phyloP scores from a whole-genome alignment of 1,140 invertebrate species.

The Zophobas morio region DNA sequence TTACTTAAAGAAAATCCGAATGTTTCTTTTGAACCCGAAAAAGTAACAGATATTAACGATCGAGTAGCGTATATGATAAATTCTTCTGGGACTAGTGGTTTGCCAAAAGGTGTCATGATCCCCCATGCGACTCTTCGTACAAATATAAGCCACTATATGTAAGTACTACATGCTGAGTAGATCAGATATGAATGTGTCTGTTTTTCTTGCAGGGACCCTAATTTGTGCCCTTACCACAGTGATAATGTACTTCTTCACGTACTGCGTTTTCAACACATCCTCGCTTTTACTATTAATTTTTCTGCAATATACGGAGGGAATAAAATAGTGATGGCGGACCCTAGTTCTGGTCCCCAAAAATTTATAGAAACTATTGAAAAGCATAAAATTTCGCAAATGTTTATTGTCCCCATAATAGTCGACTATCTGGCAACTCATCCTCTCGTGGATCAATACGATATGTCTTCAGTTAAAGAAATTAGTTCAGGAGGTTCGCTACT shows the following conservation, averaged over 20 bases:
- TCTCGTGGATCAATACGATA: slow-evolving; percentile 66
- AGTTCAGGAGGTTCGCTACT: slow-evolving; percentile 69
- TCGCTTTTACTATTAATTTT: neutral
- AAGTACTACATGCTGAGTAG: neutral
- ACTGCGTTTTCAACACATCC: neutral
- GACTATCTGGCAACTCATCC: slow-evolving; percentile 72
- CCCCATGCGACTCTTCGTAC: neutral
- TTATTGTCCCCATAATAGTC: slow-evolving; percentile 73
- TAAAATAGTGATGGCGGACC: slow-evolving; percentile 61
- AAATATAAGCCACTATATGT: neutral
- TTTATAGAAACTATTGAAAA: slow-evolving; percentile 72
- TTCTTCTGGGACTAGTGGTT: slow-evolving; percentile 12
- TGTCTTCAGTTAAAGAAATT: slow-evolving; percentile 66
- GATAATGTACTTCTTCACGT: neutral
- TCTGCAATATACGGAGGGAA: neutral
- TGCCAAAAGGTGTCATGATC: slow-evolving; percentile 16
- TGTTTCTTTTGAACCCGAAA: neutral
- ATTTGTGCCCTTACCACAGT: neutral
- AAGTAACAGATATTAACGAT: neutral
- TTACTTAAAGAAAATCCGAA: neutral
- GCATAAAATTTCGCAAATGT: slow-evolving; percentile 71
- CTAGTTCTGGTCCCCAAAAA: slow-evolving; percentile 72
- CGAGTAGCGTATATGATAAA: slow-evolving; percentile 5
- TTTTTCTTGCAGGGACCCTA: neutral
- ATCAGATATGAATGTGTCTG: neutral